Conservation (phyloP, 2,888 invertebrate genomes). For the Ecdyonurus torrentis region DNA sequence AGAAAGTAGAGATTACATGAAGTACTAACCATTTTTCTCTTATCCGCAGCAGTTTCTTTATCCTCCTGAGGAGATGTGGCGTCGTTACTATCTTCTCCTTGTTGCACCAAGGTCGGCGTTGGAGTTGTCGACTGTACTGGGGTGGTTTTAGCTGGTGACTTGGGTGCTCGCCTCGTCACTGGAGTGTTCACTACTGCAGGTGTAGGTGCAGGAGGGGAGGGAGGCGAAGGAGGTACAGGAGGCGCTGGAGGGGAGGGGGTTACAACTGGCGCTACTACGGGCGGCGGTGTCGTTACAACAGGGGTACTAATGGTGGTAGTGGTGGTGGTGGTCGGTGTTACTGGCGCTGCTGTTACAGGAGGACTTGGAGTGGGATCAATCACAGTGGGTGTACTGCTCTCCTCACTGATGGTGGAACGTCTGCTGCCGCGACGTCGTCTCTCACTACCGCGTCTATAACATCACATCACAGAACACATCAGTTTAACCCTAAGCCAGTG, state of each 20-base stretch:
- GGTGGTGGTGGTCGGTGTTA: not conserved
- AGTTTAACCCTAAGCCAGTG: no score
- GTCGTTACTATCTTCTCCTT: slow-evolving; percentile 11
- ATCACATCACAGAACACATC: no score
- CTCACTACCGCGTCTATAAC: slow-evolving; percentile 25
- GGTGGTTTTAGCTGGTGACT: slow-evolving; percentile 12
- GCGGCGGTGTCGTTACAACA: slow-evolving; percentile 1
- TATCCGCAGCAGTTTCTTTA: not conserved
- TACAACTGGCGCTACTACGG: slow-evolving; percentile 5
- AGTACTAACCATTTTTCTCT: not conserved
- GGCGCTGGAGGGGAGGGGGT: not conserved
- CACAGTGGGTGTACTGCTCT: not conserved
- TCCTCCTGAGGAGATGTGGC: slow-evolving; percentile 5
- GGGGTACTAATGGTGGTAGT: slow-evolving; percentile 7
- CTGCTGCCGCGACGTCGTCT: slow-evolving; percentile 28
- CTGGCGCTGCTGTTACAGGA: not conserved
- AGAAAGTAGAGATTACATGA: no score
- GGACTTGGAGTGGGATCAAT: not conserved
- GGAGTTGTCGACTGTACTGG: slow-evolving; percentile 13
- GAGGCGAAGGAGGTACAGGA: slow-evolving; percentile 4
- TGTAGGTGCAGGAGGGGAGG: slow-evolving; percentile 8
- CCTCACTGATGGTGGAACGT: not conserved
- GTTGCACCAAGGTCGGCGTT: slow-evolving; percentile 13
- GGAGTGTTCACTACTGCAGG: slow-evolving; percentile 8
- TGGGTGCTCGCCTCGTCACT: slow-evolving; percentile 5